phyloP scores from a whole-genome alignment of 2,797 vertebrate genomes.

The Ctenopoma multispine region DNA sequence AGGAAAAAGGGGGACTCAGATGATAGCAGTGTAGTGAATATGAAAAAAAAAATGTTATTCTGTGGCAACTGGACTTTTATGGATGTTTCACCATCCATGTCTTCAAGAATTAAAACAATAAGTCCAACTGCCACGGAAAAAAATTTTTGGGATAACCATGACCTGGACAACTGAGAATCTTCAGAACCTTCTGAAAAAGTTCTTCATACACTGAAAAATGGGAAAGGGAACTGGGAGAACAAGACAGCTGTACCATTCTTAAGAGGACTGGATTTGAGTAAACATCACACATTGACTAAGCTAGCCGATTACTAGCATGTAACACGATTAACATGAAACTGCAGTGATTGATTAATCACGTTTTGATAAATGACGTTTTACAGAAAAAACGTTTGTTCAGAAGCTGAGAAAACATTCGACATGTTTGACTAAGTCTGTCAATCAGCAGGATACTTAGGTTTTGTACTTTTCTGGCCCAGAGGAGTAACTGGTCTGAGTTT shows the following conservation, averaged over 20 bases:
- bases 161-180: too few species aligned
- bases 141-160: too few species aligned
- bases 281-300: too few species aligned
- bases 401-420: constrained; percentile 30
- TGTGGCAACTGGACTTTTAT: too few species aligned
- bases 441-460: constrained; percentile 48
- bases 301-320: constrained; percentile 9
- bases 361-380: constrained; percentile 34
- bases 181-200: too few species aligned
- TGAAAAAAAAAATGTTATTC: too few species aligned
- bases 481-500: constrained; percentile 56
- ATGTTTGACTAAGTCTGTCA: constrained; percentile 56
- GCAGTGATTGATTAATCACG: constrained; percentile 27
- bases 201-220: background rate
- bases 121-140: too few species aligned
- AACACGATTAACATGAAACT: constrained; percentile 20
- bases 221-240: background rate
- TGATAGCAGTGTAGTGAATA: background rate
- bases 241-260: background rate
- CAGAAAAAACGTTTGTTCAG: constrained; percentile 24
- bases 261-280: background rate
- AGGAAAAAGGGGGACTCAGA: background rate
- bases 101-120: too few species aligned
- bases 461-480: constrained; percentile 22
- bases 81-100: too few species aligned